Base-by-base conservation (phyloP, 2,888 invertebrate species). In the Drosophila nr. perissopoda region DNA sequence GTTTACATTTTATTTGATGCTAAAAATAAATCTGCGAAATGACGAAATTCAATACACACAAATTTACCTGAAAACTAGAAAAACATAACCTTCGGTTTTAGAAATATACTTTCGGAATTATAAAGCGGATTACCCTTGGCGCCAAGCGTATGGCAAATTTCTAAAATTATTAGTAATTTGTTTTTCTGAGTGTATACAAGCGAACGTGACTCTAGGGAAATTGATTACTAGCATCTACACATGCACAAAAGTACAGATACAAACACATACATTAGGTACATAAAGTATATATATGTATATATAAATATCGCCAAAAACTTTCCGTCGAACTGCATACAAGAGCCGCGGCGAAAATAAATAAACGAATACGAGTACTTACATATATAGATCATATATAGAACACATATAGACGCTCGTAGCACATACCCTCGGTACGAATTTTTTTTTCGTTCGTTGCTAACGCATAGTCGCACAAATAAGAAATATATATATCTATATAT, bases 301-400 rank as follows among this genome's bases (percentile, higher is more conserved):
- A n/a, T 18, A 53, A 29, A 46, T 49, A 68, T 51, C 36, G 27
- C 27, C 61, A n/a, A 56, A 48, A 59, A 52, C 63, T 64, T 59
- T 74, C 64, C 59, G 66, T 53, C 29, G 48, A 61, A 59, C 33
- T 54, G 69, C 65, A 74, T 74, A 51, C 65, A 51, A 60, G 46
- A 51, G 38, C 38, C 46, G 18, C 54, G n/a, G 38, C 13, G 27
- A 42, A 29, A 54, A 54, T 46, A 64, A 42, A 49, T 40, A 68
- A 58, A 58, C 16, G 6, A 33, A 42, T 33, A 25, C 42, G 36
- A 27, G 38, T 21, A 38, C 34, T 25, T 18, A 18, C 6, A 25
- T 5, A 34, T 21, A 33, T n/a, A 25, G 0, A 40, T n/a, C n/a
- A 13, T 27, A 56, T n/a, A 18, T 27, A 54, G 25, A 38, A 67